phyloP scores from a whole-genome alignment of 23 tunicate species.

The Halocynthia aurantium region DNA sequence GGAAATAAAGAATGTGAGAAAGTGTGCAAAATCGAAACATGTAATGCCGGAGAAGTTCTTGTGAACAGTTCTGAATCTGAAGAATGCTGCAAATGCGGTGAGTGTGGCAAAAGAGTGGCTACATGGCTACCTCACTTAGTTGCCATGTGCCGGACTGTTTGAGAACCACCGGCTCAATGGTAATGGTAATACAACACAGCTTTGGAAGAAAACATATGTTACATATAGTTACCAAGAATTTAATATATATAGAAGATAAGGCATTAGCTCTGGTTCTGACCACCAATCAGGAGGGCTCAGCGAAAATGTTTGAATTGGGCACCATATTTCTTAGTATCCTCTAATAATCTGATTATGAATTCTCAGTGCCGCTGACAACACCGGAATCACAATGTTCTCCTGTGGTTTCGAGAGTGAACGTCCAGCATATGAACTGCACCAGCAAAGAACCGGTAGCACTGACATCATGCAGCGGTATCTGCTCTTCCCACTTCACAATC shows the following conservation, averaged over 20 bases:
- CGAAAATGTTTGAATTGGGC: neutral
- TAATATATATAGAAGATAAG: no score
- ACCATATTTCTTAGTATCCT: no score
- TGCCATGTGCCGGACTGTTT: no score
- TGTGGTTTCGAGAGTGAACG: neutral
- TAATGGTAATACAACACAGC: no score
- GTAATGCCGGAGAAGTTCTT: conserved; percentile 43
- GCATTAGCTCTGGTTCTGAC: no score
- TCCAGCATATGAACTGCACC: conserved; percentile 39
- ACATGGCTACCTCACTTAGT: no score
- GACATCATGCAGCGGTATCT: conserved; percentile 70
- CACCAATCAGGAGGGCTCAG: neutral
- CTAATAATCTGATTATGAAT: no score
- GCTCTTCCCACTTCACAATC: conserved; percentile 56
- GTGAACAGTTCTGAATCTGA: conserved; percentile 10
- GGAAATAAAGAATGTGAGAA: conserved; percentile 35
- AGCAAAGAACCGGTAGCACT: conserved; percentile 55
- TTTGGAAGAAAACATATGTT: no score
- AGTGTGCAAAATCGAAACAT: conserved; percentile 39
- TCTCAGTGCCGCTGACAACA: conserved; percentile 10
- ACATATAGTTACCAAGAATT: no score
- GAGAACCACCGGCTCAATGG: no score
- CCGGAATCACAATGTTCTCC: conserved; percentile 35
- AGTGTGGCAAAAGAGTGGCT: neutral
- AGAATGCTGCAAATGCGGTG: conserved; percentile 77